phyloP scores from a whole-genome alignment of 1,140 invertebrate species.

The Leptopilina clavipes region DNA sequence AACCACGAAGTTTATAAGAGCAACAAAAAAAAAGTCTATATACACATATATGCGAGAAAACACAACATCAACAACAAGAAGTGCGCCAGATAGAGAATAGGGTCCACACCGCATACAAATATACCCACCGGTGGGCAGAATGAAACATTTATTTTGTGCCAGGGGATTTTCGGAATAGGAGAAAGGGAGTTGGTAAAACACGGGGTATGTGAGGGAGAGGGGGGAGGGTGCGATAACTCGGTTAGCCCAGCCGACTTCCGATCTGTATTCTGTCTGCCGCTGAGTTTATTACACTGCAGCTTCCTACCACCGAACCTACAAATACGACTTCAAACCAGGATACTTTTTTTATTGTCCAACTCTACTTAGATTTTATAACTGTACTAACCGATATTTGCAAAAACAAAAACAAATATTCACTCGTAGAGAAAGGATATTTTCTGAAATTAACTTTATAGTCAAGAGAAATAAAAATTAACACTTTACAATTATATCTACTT shows the following conservation, averaged over 20 bases:
- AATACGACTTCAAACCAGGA: neutral
- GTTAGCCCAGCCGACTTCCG: conserved; percentile 68
- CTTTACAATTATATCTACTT: no score
- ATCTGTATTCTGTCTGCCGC: conserved; percentile 70
- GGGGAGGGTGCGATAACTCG: conserved; percentile 64
- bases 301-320: conserved; percentile 16
- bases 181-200: conserved; percentile 52
- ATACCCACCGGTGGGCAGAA: conserved; percentile 54
- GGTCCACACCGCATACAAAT: conserved; percentile 67
- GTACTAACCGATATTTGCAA: neutral
- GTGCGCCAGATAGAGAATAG: conserved; percentile 42
- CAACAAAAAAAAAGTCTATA: conserved; percentile 37
- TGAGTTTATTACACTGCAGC: conserved; percentile 67
- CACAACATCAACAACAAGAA: conserved; percentile 28
- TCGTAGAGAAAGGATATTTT: no score
- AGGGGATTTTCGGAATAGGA: conserved; percentile 70
- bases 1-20: conserved; percentile 50
- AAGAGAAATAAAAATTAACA: no score
- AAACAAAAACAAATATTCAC: no score
- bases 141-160: conserved; percentile 73
- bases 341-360: neutral
- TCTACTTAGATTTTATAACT: conserved; percentile 20
- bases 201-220: conserved; percentile 38
- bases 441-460: no score
- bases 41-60: neutral